Base-by-base conservation (phyloP, 2,797 vertebrate genomes). In the Pangasius krempfi region DNA sequence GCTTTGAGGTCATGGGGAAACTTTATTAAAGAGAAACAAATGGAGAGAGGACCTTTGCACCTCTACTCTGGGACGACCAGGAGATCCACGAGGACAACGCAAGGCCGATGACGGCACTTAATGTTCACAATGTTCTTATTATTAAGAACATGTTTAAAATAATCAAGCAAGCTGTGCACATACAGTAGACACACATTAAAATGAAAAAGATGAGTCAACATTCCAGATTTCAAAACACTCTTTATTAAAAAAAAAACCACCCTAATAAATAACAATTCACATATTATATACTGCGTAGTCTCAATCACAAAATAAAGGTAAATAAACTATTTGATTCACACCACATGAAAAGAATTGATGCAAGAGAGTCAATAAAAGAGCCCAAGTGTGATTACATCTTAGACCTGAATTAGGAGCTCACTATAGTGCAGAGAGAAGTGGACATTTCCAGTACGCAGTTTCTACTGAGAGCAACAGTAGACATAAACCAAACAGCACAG, bases 181-280 rank as follows among this genome's bases (percentile, higher is more conserved):
- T 20, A 33, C 30, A 52, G 66, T 20, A 64, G 4, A 75, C 70
- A 88, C 27, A 62, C 86, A 84, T 47, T 47, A 75, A 80, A 9
- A 76, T 44, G 4, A 20, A 60, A 40, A 37, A n/a, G 10, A 79
- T 13, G 47, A 79, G 64, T 6, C 33, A 84, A 88, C 18, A 72
- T 73, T 40, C 33, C 18, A 66, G 62, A 80, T 87, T 89, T 89
- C 40, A 90, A 84, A 87, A 89, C 58, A 91, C 81, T 30, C 62
- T 93, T 93, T 93, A 93, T 93, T 92, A 37, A 91, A 92, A 92
- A 92, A 90, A 56, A 89, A 92, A 91, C 91, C 18, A 79, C 30
- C 73, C 87, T 79, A 88, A 93, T 91, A 93, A 93, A 91, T 92
- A 90, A 91, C 85, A 89, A 83, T 85, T 86, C 64, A 87, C 82